Percentiles rank a stretch among this genome's conserved stretches.
Evolutionary conservation across 2,888 invertebrate species (phyloP).

Genomic region (Caenorhabditis drosophilae): DNA sequence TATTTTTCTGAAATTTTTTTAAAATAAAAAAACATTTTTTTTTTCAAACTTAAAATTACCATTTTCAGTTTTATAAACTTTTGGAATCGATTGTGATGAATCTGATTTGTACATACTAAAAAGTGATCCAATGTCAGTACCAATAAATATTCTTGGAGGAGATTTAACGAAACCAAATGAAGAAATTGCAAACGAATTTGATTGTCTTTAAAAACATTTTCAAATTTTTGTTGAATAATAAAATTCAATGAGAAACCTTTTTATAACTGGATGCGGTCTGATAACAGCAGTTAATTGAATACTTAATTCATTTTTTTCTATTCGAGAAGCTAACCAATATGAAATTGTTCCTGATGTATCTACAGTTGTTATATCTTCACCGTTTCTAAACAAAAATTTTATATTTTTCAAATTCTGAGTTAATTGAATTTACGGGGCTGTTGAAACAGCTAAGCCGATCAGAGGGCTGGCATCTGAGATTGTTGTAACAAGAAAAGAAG

Average conservation of each 20-base stretch:
- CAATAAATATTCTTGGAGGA: slow-evolving; percentile 26
- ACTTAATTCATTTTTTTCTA: slow-evolving; percentile 26
- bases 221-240: not conserved
- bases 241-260: slow-evolving; percentile 10
- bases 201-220: slow-evolving; percentile 19
- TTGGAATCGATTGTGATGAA: slow-evolving; percentile 29
- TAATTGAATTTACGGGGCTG: slow-evolving; percentile 9
- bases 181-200: slow-evolving; percentile 18
- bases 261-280: slow-evolving; percentile 25
- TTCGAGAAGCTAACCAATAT: slow-evolving; percentile 22
- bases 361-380: slow-evolving; percentile 28
- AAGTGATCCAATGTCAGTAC: slow-evolving; percentile 33
- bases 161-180: slow-evolving; percentile 17
- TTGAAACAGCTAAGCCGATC: slow-evolving; percentile 12
- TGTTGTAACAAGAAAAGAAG: slow-evolving; percentile 28
- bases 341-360: slow-evolving; percentile 29
- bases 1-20: slow-evolving; percentile 18
- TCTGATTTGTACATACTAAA: slow-evolving; percentile 28
- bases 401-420: not conserved
- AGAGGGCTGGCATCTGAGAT: slow-evolving; percentile 33
- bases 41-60: slow-evolving; percentile 1
- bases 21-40: not conserved
- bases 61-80: slow-evolving; percentile 32
- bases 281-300: slow-evolving; percentile 25
- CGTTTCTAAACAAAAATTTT: slow-evolving; percentile 12